Conservation (phyloP, 2,888 invertebrate species). For the Drosophila peninsularis region DNA sequence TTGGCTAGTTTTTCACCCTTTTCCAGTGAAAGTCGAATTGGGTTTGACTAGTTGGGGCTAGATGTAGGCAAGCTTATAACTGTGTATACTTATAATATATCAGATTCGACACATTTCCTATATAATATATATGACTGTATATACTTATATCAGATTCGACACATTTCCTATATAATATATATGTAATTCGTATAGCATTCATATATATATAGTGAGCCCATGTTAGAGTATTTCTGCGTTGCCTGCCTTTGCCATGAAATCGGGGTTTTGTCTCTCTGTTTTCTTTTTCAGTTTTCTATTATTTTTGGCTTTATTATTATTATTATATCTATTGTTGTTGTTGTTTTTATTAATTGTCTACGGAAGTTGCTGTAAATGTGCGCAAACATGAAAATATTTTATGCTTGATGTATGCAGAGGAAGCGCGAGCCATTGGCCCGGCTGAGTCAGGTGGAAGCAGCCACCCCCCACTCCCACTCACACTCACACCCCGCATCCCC, state of each 20-base stretch:
- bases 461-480: not conserved
- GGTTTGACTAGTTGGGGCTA: no score
- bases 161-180: not conserved
- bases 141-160: not conserved
- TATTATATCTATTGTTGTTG: constrained; percentile 23
- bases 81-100: no score
- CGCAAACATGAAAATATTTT: constrained; percentile 71
- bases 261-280: not conserved
- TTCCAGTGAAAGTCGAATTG: no score
- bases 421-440: constrained; percentile 22
- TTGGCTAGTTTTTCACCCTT: no score
- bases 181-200: no score
- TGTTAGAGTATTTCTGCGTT: not conserved
- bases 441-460: constrained; percentile 4
- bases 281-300: constrained; percentile 14
- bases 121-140: no score
- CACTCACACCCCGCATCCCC: not conserved
- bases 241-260: not conserved
- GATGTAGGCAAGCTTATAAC: no score
- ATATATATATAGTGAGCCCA: not conserved
- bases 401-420: constrained; percentile 39
- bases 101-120: no score
- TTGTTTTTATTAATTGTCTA: constrained; percentile 64
- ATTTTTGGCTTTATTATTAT: constrained; percentile 27
- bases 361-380: constrained; percentile 76